These are phyloP conservation scores for Andinoacara biseriatus DNA, from an alignment of 2,113 vertebrate genomes.

Conservation along the genomic window DNA sequence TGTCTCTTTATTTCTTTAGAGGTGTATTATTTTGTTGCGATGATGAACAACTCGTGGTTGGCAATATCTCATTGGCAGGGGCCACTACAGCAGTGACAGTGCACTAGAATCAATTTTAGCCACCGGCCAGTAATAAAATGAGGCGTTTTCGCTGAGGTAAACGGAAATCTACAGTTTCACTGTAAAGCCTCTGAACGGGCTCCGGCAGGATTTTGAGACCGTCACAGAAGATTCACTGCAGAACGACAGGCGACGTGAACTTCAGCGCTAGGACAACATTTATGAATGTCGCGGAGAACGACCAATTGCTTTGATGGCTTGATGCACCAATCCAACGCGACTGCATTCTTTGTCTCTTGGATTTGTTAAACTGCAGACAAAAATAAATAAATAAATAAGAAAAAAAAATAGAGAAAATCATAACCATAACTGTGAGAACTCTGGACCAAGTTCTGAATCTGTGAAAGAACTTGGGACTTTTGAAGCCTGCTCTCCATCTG, in stretches of 20 bases:
- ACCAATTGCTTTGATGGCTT: constrained; percentile 32
- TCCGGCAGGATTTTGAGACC: constrained; percentile 29
- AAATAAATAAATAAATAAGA: neutral
- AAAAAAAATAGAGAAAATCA: neutral
- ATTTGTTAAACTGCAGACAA: constrained; percentile 1
- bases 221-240: neutral
- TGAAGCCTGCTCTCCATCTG: constrained; percentile 15
- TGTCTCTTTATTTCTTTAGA: constrained; percentile 50
- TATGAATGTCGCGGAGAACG: constrained; percentile 36
- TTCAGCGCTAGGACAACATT: constrained; percentile 14
- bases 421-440: constrained; percentile 30
- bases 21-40: constrained; percentile 64
- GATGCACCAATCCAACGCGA: constrained; percentile 6
- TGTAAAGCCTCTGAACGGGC: neutral
- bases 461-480: constrained; percentile 7
- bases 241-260: constrained; percentile 8
- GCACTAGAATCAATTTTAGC: constrained; percentile 28
- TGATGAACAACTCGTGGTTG: constrained; percentile 44
- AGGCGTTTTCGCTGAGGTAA: constrained; percentile 29
- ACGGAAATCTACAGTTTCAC: constrained; percentile 16
- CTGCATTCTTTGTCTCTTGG: constrained; percentile 5
- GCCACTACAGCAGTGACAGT: constrained; percentile 26
- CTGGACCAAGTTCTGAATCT: constrained; percentile 13
- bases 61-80: constrained; percentile 19
- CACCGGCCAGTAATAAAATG: constrained; percentile 52